Percentiles rank a stretch among this genome's conserved stretches.
Conservation (phyloP, 2,113 vertebrate genomes). For the Psettodes erumei region DNA sequence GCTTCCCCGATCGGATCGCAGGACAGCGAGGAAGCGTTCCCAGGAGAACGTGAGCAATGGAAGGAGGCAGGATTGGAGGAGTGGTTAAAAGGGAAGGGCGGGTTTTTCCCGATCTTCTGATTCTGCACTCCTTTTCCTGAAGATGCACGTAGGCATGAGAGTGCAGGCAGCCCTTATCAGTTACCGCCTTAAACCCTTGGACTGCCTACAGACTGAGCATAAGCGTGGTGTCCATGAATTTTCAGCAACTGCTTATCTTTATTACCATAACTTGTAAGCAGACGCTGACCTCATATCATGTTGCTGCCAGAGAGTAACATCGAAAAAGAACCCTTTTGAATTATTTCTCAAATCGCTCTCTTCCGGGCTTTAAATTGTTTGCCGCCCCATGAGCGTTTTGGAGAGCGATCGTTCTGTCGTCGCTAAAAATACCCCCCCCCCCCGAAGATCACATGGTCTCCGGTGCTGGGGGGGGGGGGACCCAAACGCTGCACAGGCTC, state of each 20-base stretch:
- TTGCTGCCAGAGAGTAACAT: neutral
- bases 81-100: conserved; percentile 51
- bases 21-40: conserved; percentile 61
- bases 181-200: neutral
- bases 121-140: conserved; percentile 52
- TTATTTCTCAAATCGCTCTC: neutral
- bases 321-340: neutral
- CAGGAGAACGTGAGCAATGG: conserved; percentile 35
- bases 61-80: conserved; percentile 32
- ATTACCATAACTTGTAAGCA: neutral
- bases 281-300: neutral
- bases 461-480: neutral
- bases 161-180: conserved; percentile 28
- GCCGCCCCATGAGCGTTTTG: neutral
- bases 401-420: conserved; percentile 28
- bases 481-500: neutral
- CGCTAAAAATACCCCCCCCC: conserved; percentile 53
- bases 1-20: conserved; percentile 58
- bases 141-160: conserved; percentile 64
- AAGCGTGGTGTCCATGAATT: neutral
- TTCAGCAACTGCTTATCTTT: neutral
- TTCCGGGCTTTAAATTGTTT: neutral
- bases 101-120: conserved; percentile 57
- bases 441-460: conserved; percentile 38
- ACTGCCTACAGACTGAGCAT: conserved; percentile 14